Conservation (phyloP, 2,888 invertebrate species). For the Clitarchus hookeri region DNA sequence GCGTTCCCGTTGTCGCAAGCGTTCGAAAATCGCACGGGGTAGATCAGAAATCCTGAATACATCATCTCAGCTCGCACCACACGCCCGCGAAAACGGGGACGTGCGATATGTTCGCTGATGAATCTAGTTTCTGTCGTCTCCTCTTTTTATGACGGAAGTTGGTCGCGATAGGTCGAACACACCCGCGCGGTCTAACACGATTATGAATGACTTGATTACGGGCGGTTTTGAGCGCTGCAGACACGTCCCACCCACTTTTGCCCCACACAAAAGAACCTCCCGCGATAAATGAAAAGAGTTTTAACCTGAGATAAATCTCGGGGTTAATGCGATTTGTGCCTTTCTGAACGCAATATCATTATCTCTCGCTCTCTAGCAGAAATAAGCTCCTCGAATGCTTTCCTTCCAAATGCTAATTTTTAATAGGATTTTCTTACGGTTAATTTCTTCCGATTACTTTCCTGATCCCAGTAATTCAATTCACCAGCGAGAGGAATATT, state of each 20-base stretch:
- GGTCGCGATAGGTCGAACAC: too few relatives aligned
- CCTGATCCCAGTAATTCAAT: not conserved
- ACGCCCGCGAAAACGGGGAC: too few relatives aligned
- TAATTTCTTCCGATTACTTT: not conserved
- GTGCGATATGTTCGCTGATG: too few relatives aligned
- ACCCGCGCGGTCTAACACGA: conserved; percentile 77
- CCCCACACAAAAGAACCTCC: not conserved
- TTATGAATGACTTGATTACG: conserved; percentile 82
- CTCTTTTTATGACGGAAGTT: too few relatives aligned
- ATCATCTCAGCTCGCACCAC: too few relatives aligned
- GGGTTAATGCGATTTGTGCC: not conserved
- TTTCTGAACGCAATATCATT: not conserved
- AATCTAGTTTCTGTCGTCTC: too few relatives aligned
- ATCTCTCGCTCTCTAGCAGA: not conserved
- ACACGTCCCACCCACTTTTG: not conserved
- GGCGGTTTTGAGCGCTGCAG: conserved; percentile 57
- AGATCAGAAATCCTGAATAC: too few relatives aligned
- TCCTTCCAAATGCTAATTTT: not conserved
- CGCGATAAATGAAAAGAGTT: not conserved
- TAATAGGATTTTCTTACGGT: not conserved
- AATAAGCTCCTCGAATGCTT: not conserved
- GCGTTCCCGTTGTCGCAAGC: too few relatives aligned
- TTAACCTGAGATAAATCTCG: not conserved
- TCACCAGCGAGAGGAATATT: not conserved
- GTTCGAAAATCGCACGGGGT: too few relatives aligned